Base-by-base conservation (phyloP, 2,113 vertebrate species). In the Entelurus aequoreus region DNA sequence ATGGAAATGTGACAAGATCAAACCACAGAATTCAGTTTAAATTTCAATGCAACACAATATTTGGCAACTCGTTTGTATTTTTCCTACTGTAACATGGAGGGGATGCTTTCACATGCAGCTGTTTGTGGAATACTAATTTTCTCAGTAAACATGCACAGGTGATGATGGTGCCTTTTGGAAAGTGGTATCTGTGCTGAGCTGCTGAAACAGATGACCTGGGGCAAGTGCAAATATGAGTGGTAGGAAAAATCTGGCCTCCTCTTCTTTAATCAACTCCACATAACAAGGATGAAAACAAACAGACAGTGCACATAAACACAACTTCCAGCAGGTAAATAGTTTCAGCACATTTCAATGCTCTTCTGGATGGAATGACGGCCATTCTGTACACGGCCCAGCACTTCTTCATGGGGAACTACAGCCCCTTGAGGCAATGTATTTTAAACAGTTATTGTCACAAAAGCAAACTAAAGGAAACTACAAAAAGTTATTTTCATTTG, bases 1-100 rank as follows among this genome's bases (percentile, higher is more conserved):
- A 61, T 78, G 69, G 57, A 69, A 78, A 76, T 78, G 60, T 62
- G 63, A 81, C 68, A 62, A 61, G 60, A 57, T 71, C 46, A 65
- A 84, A 65, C 51, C 49, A 60, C 50, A 68, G 42, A 49, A 47
- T 15, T 48, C 55, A 69, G 60, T 65, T 68, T 61, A 5, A 40
- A 40, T 40, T 74, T 82, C 35, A 75, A 63, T 60, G 54, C 52
- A 19, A 54, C 54, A 10, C 63, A 60, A 14, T 47, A 42, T 69
- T 71, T 54, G 42, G 37, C 48, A 28, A 72, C 70, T 48, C 28
- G 3, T 28, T 46, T 42, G 6, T 12, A 8, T 46, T 46, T 46
- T 12, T 12, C 42, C 12, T 46, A 46, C 36, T 53, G 36, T 8
- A 6, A 67, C 63, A 66, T 40, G 54, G 74, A 59, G 11, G 56